Conservation (phyloP, 2,888 invertebrate genomes). For the Trachelus iudaicus region DNA sequence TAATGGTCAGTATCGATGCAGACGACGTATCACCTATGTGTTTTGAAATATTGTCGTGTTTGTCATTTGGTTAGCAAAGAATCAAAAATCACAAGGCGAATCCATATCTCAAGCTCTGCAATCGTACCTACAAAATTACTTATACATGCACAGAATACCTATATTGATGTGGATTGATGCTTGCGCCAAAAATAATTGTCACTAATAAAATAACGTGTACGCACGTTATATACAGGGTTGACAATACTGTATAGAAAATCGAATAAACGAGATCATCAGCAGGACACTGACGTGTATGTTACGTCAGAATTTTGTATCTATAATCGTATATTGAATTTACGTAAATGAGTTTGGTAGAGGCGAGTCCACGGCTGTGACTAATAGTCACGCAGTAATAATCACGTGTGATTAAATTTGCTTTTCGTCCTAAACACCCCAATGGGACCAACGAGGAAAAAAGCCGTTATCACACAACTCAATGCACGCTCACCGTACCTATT, state of each 20-base stretch:
- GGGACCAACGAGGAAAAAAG: not conserved
- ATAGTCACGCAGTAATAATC: constrained; percentile 19
- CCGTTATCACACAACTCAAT: constrained; percentile 19
- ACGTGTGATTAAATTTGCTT: constrained; percentile 39
- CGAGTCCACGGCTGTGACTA: not conserved
- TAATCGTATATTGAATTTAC: no score
- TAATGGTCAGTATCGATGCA: not conserved
- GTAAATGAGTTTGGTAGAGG: not conserved
- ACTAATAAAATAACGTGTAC: not conserved
- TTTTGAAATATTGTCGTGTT: not conserved
- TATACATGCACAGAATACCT: not conserved
- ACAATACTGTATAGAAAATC: not conserved
- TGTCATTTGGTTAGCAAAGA: not conserved
- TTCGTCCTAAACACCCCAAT: constrained; percentile 31
- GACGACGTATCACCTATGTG: not conserved
- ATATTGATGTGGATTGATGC: no score
- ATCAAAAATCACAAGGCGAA: not conserved
- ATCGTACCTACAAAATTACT: not conserved
- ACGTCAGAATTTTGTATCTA: no score
- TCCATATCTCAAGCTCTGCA: not conserved
- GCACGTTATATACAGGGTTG: not conserved
- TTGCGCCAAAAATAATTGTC: no score
- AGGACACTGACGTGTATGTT: not conserved
- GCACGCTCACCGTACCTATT: constrained; percentile 2
- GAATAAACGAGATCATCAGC: not conserved